phyloP scores from a whole-genome alignment of 2,888 invertebrate genomes.

The Drosophila setosimentum region DNA sequence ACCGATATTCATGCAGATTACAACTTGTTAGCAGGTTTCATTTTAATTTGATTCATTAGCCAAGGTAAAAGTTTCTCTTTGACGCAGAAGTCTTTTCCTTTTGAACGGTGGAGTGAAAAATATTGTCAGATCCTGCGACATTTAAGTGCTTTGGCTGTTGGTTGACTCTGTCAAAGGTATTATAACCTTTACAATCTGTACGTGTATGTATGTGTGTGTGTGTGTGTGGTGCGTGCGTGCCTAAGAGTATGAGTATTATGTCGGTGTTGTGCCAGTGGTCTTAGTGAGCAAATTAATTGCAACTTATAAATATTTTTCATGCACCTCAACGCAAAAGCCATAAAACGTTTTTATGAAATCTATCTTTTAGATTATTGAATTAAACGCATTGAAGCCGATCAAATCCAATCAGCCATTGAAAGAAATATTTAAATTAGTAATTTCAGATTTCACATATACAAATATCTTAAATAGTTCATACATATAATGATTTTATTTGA shows the following conservation, averaged over 20 bases:
- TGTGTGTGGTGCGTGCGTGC: neutral
- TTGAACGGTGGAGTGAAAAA: neutral
- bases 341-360: neutral
- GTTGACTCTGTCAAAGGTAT: constrained; percentile 65
- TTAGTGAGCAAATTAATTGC: neutral
- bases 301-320: neutral
- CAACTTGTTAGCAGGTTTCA: neutral
- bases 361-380: neutral
- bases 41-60: neutral
- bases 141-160: constrained; percentile 46
- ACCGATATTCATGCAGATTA: neutral
- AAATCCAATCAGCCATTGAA: no score
- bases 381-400: neutral
- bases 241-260: neutral
- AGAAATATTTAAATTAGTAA: no score
- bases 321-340: neutral
- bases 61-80: neutral
- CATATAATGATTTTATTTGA: no score
- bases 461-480: no score
- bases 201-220: constrained; percentile 17
- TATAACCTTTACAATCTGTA: constrained; percentile 70
- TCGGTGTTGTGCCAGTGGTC: neutral
- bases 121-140: neutral
- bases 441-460: no score
- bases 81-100: neutral